Evolutionary conservation across 2,888 invertebrate genomes (phyloP).

Genomic region (Notodonta dromedarius): DNA sequence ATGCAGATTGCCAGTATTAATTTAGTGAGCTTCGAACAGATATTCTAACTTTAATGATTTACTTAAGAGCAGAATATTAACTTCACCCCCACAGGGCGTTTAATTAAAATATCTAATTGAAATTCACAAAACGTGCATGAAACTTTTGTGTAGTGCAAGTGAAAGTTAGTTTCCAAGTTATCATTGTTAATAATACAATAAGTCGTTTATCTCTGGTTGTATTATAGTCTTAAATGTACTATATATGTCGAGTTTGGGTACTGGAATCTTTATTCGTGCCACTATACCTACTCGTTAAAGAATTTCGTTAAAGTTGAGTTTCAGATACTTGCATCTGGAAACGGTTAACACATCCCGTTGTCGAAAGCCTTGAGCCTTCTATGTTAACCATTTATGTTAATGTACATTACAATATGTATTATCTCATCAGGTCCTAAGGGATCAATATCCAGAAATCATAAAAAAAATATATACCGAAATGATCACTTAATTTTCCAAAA

Average conservation of each 20-base stretch:
- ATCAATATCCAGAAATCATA: no score
- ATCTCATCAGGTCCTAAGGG: no score
- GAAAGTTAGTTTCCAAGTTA: not conserved
- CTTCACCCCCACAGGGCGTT: conserved; percentile 7
- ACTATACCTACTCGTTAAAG: conserved; percentile 16
- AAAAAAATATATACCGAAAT: no score
- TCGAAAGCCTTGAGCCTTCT: conserved; percentile 18
- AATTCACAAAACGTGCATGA: not conserved
- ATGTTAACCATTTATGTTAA: no score
- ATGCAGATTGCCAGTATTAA: conserved; percentile 16
- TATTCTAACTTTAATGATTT: conserved; percentile 13
- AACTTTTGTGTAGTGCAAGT: conserved; percentile 2
- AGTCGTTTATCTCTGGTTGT: conserved; percentile 17
- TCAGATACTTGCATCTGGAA: conserved; percentile 31
- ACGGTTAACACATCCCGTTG: conserved; percentile 27
- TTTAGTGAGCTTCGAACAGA: conserved; percentile 19
- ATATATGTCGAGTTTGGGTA: no score
- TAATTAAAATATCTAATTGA: conserved; percentile 3
- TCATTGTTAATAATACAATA: conserved; percentile 13
- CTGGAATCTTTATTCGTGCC: no score
- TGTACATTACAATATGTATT: no score
- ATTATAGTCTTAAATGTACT: conserved; percentile 21
- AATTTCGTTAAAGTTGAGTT: conserved; percentile 27
- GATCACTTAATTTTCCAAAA: no score
- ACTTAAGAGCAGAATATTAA: conserved; percentile 21